A percentile compares a stretch with the other conserved stretches of the same genome.
phyloP scores from a whole-genome alignment of 1,140 invertebrate species.

The Aphelinus certus region DNA sequence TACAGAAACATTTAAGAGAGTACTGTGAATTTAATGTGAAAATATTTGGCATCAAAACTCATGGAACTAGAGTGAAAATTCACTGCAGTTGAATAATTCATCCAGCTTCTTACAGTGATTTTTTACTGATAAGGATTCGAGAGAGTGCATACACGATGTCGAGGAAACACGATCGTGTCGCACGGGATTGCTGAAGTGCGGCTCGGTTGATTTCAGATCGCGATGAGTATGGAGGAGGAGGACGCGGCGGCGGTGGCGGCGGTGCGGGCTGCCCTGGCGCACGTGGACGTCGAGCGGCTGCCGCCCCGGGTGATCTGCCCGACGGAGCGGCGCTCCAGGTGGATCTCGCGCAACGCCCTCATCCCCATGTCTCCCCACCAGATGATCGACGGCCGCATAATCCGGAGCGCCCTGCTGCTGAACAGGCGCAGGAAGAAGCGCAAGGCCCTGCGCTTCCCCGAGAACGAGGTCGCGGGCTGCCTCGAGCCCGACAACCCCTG shows the following conservation, averaged over 20 bases:
- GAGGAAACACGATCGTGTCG: too few species aligned
- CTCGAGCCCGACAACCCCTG: slow-evolving; percentile 36
- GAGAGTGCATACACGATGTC: too few species aligned
- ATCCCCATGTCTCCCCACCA: slow-evolving; percentile 29
- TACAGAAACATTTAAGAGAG: too few species aligned
- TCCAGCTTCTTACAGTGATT: too few species aligned
- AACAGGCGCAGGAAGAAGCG: slow-evolving; percentile 19
- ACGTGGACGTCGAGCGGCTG: slow-evolving; percentile 34
- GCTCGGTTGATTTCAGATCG: too few species aligned
- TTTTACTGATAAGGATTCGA: too few species aligned
- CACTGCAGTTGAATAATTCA: too few species aligned
- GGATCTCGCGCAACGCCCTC: slow-evolving; percentile 12
- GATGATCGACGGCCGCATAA: slow-evolving; percentile 30
- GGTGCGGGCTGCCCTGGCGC: slow-evolving; percentile 7
- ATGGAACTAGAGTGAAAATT: too few species aligned
- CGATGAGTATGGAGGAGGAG: background rate
- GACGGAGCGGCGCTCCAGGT: slow-evolving; percentile 18
- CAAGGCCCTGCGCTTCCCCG: slow-evolving; percentile 2
- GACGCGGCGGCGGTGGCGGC: background rate
- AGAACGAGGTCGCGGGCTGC: slow-evolving; percentile 9
- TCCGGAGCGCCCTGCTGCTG: slow-evolving; percentile 30
- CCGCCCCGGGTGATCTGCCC: slow-evolving; percentile 19
- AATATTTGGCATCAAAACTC: too few species aligned
- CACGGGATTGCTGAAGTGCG: too few species aligned
- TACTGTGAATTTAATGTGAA: too few species aligned